Evolutionary conservation across 2,888 invertebrate genomes (phyloP), one percentile per base, ranked within the genome.

Genomic region (Cordilura impudica): DNA sequence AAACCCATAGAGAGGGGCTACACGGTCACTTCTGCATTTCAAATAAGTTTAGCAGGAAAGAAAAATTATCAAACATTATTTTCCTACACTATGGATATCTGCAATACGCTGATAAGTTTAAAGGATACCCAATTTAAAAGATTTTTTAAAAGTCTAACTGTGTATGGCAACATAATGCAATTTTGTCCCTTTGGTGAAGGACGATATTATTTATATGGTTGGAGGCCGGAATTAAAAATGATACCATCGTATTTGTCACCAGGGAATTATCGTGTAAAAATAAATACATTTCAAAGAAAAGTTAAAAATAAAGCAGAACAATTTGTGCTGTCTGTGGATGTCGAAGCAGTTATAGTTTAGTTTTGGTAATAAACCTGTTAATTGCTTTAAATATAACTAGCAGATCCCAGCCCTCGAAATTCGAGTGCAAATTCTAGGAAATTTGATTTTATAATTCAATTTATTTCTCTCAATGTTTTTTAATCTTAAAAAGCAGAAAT

Each of bases 21-120:
- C 0, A 81, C 81, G 12, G 81, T 77, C 0, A 69, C 77, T 4
- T 4, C 84, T 1, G 85, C 86, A 18, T 80, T 86, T 51, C 83
- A 84, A n/a, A 67, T 86, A 7, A 82, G 81, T 3, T 72, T 84
- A 10, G 67, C 54, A 0, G 82, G 78, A 14, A 63, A 81, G 0
- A 82, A 81, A 18, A 74, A 74, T 1, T 86, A 84, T 51, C 84
- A 83, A 23, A 82, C 83, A 0, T 80, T 88, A 1, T 84, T 87
- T n/a, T 26, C 78, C 1, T 82, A 85, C 3, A 80, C 78, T 18
- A 31, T 85, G 1, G 83, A 87, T 47, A 26, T 81, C 0, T 87
- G 87, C 61, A 66, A 26, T 2, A 71, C 86, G 45, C 76, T 83
- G 0, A 58, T 80, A 1, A 43, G 83, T 0, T 47, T 83, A 4